A percentile compares a stretch with the other conserved stretches of the same genome.
These are phyloP conservation scores for Boloria euphrosyne DNA, from an alignment of 2,888 invertebrate genomes.

Conservation along the genomic window DNA sequence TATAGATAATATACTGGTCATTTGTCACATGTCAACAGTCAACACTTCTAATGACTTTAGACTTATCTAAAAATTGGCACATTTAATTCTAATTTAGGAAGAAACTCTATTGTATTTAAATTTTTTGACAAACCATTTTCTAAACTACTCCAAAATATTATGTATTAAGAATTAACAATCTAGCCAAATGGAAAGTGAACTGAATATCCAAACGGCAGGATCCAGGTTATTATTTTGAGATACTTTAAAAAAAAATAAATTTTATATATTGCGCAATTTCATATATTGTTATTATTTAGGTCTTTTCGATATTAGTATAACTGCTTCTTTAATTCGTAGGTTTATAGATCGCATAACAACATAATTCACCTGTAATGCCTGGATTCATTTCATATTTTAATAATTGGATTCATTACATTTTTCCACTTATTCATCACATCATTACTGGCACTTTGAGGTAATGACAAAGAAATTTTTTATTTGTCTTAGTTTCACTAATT, in stretches of 20 bases:
- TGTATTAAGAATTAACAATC: constrained; percentile 66
- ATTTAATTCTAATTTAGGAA: constrained; percentile 17
- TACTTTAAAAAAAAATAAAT: constrained; percentile 17
- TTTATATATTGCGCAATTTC: constrained; percentile 60
- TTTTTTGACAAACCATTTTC: background rate
- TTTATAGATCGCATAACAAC: constrained; percentile 27
- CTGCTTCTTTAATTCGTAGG: constrained; percentile 37
- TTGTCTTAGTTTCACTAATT: constrained; percentile 1
- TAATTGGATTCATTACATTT: constrained; percentile 59
- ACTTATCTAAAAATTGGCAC: background rate
- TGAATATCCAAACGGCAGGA: constrained; percentile 60
- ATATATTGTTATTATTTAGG: constrained; percentile 37
- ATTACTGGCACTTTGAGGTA: constrained; percentile 58
- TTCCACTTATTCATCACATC: constrained; percentile 62
- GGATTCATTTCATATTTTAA: constrained; percentile 54
- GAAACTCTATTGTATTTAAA: background rate
- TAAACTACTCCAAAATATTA: constrained; percentile 16
- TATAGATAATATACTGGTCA: no score
- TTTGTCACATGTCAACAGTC: no score
- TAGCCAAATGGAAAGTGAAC: constrained; percentile 75
- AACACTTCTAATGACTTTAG: no score
- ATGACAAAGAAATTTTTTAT: constrained; percentile 2
- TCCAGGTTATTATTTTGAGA: constrained; percentile 56
- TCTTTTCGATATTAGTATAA: constrained; percentile 1
- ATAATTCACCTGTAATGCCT: constrained; percentile 50